Percentiles rank a stretch among this genome's conserved stretches.
These are phyloP conservation scores for Cephalopholis sonnerati DNA, from an alignment of 2,113 vertebrate genomes.

Conservation along the genomic window DNA sequence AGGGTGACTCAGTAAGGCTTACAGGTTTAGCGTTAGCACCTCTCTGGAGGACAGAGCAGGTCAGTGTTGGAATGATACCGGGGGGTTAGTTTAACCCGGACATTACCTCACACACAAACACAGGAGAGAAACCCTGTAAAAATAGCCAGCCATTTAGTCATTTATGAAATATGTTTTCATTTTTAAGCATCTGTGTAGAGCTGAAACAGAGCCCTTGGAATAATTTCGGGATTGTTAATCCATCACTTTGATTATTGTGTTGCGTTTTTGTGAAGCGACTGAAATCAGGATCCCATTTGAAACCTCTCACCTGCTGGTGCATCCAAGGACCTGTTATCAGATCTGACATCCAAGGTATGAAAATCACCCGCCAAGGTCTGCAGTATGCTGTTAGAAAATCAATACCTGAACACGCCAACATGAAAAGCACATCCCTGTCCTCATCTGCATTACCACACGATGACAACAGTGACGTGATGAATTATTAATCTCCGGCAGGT, in stretches of 20 bases:
- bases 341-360: constrained; percentile 15
- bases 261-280: not conserved
- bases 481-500: constrained; percentile 31
- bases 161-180: not conserved
- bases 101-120: constrained; percentile 19
- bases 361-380: not conserved
- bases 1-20: constrained; percentile 70
- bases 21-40: constrained; percentile 68
- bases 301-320: not conserved
- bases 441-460: constrained; percentile 40
- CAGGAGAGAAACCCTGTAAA: not conserved
- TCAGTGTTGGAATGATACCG: constrained; percentile 52
- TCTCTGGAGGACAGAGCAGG: constrained; percentile 47
- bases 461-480: constrained; percentile 1
- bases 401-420: not conserved
- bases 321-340: not conserved
- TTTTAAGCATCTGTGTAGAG: not conserved
- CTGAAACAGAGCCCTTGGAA: not conserved
- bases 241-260: not conserved
- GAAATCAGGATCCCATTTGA: not conserved
- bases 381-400: constrained; percentile 37
- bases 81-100: constrained; percentile 41
- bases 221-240: not conserved
- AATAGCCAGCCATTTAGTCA: not conserved
- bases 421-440: constrained; percentile 7